phyloP scores from a whole-genome alignment of 1,140 invertebrate genomes.

The Nasonia vitripennis region DNA sequence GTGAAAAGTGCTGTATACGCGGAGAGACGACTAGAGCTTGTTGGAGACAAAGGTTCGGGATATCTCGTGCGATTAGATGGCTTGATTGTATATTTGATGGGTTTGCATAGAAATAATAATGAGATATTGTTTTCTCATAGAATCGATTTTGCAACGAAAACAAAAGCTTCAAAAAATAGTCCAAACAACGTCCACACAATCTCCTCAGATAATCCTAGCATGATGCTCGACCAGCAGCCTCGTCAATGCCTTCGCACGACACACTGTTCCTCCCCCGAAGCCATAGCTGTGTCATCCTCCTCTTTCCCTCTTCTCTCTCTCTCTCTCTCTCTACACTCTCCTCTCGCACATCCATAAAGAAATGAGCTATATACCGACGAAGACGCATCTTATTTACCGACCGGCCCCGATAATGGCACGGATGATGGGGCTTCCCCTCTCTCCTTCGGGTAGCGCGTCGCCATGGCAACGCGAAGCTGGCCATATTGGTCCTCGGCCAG shows the following conservation, averaged over 20 bases:
- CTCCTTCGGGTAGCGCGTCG: slow-evolving; percentile 37
- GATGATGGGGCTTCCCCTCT: slow-evolving; percentile 70
- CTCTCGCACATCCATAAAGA: neutral
- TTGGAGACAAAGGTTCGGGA: no score
- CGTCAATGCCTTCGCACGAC: neutral
- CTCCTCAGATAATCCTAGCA: no score
- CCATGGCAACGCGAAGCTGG: slow-evolving; percentile 27
- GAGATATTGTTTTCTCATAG: no score
- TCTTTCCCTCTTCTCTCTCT: neutral
- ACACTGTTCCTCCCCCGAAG: neutral
- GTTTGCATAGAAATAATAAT: no score
- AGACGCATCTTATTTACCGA: slow-evolving; percentile 67
- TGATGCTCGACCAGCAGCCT: neutral
- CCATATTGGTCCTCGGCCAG: slow-evolving; percentile 72
- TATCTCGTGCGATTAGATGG: no score
- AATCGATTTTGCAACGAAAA: no score
- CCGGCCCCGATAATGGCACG: slow-evolving; percentile 68
- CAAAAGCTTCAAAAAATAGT: no score
- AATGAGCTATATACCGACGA: neutral
- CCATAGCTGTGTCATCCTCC: no score
- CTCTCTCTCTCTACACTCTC: neutral
- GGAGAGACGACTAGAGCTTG: no score
- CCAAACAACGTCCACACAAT: no score
- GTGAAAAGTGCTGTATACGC: neutral
- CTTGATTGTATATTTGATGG: no score